These are phyloP conservation scores for Archips xylosteana DNA, from an alignment of 2,888 invertebrate species.

Conservation along the genomic window DNA sequence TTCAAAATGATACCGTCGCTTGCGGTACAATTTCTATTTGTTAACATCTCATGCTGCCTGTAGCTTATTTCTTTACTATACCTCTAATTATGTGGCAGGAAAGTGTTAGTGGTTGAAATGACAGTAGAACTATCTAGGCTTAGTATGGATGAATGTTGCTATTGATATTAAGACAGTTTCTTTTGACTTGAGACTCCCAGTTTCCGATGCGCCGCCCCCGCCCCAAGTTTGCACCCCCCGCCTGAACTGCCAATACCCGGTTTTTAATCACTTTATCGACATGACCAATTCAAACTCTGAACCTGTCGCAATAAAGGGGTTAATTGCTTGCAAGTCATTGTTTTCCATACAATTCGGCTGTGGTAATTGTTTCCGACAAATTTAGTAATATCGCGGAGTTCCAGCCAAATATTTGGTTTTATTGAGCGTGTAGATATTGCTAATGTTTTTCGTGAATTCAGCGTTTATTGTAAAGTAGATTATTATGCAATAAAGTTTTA, in stretches of 20 bases:
- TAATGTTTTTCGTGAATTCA: conserved; percentile 16
- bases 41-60: too few species aligned
- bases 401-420: conserved; percentile 21
- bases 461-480: not conserved
- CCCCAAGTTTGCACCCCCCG: conserved; percentile 27
- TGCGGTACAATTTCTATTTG: too few species aligned
- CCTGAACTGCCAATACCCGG: conserved; percentile 45
- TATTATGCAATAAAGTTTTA: not conserved
- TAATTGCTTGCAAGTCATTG: conserved; percentile 55
- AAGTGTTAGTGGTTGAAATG: too few species aligned
- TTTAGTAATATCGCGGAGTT: conserved; percentile 30
- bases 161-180: not conserved
- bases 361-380: conserved; percentile 29
- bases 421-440: conserved; percentile 15
- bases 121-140: too few species aligned
- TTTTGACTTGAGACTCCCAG: too few species aligned
- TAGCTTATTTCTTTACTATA: too few species aligned
- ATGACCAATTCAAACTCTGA: conserved; percentile 50
- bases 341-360: conserved; percentile 39
- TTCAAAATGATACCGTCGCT: too few species aligned
- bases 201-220: not conserved
- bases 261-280: conserved; percentile 61
- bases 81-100: too few species aligned
- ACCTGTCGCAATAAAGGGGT: conserved; percentile 53
- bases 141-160: too few species aligned